Conservation (phyloP, 2,888 invertebrate genomes). For the Leptopilina syphax region DNA sequence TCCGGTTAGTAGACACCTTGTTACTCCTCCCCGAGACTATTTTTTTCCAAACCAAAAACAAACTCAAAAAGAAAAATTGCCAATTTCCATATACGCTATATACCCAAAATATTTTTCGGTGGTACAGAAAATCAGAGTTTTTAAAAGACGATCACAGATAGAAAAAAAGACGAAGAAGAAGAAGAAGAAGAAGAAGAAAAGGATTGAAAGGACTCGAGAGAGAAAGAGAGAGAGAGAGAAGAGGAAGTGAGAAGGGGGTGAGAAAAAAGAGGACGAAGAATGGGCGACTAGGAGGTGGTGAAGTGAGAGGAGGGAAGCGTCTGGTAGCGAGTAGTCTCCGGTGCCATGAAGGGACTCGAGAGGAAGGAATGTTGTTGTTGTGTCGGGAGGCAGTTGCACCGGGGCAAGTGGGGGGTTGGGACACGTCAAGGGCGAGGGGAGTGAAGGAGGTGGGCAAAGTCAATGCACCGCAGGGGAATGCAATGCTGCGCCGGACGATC, state of each 20-base stretch:
- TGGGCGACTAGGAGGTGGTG: conserved; percentile 27
- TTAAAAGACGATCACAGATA: not conserved
- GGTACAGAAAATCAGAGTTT: not conserved
- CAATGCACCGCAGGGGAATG: conserved; percentile 75
- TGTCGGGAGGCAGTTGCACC: conserved; percentile 70
- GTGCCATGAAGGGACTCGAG: conserved; percentile 67
- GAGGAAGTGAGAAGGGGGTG: conserved; percentile 6
- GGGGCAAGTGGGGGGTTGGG: conserved; percentile 59
- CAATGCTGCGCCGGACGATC: conserved; percentile 62
- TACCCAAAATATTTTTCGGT: not conserved
- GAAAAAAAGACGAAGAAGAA: conserved; percentile 41
- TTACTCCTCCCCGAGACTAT: no score
- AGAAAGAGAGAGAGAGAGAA: conserved; percentile 35
- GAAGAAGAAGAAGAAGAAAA: conserved; percentile 41
- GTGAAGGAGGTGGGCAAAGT: conserved; percentile 63
- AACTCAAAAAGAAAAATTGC: not conserved
- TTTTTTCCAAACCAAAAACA: no score
- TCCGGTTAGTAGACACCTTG: no score
- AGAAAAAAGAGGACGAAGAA: conserved; percentile 32
- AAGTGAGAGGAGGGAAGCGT: conserved; percentile 56
- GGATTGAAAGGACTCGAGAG: conserved; percentile 42
- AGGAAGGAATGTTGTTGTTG: conserved; percentile 74
- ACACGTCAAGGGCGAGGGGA: conserved; percentile 55
- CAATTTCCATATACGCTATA: no score
- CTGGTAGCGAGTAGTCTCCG: conserved; percentile 65